Evolutionary conservation across 2,888 invertebrate genomes (phyloP), one percentile per base, ranked within the genome.

Genomic region (Cylloceria caligata): DNA sequence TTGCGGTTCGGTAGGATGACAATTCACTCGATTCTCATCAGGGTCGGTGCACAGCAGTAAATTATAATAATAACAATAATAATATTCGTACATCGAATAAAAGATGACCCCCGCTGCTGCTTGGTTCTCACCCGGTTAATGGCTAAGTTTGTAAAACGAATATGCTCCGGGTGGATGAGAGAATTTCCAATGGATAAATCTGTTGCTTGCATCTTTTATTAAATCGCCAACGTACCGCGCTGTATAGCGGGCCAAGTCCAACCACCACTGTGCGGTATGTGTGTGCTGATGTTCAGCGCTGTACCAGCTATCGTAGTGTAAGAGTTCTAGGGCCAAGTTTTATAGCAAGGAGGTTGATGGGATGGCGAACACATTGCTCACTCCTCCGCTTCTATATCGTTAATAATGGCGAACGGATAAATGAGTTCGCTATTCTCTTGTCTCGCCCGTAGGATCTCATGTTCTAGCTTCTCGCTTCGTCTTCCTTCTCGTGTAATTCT

Each of bases 391-490:
- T 75, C 82, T 75, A n/a, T n/a, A 82, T 79, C 82, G 82, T 82
- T 82, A 79, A 82, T 82, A 82, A 82, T 82, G 79, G 82, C 82
- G 71, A 79, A 75, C 79, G 82, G 82, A 82, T 82, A 82, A 82
- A 82, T 82, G 82, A 82, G 82, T 82, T 79, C 79, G 82, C 82
- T 82, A 79, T 82, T 79, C 82, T 82, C 79, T 82, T 82, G 79
- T 82, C 82, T 79, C 79, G 82, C 75, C 72, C 82, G 71, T 75
- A 75, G 68, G 79, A 82, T 82, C 82, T 82, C 79, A 75, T 75
- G 82, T 79, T 82, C 75, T 57, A 47, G 71, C 75, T 79, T 79
- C 69, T 71, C 57, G 49, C 82, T 78, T 71, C 64, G 49, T 74
- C 78, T 68, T 72, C 27, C 65, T 30, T 64, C 47, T 75, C 57